Conservation (phyloP, 2,888 invertebrate species). For the Salpingus planirostris region DNA sequence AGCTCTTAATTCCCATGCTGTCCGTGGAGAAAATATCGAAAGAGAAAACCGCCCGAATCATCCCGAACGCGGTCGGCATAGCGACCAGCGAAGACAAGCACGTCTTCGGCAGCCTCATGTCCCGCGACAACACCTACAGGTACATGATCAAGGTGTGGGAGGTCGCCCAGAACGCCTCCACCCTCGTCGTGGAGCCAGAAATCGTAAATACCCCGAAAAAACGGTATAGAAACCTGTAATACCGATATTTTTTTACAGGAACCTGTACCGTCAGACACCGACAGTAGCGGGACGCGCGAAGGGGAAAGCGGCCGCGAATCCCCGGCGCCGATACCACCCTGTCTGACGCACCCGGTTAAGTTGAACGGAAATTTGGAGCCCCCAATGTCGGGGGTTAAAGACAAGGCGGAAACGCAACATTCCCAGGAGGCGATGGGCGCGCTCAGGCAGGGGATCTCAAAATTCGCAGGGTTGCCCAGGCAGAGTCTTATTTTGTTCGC, state of each 20-base stretch:
- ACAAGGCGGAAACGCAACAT: conserved; percentile 3
- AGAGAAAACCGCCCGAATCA: conserved; percentile 88
- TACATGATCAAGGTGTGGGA: conserved; percentile 83
- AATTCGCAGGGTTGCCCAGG: conserved; percentile 38
- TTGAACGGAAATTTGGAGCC: neutral
- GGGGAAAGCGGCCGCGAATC: conserved; percentile 30
- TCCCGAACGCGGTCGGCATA: conserved; percentile 90
- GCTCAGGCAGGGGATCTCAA: conserved; percentile 25
- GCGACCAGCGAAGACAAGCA: conserved; percentile 77
- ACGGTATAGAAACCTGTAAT: conserved; percentile 1
- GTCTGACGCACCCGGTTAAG: conserved; percentile 1
- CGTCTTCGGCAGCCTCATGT: conserved; percentile 84
- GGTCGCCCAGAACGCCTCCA: conserved; percentile 45
- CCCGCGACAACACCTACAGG: conserved; percentile 79
- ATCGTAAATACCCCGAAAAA: conserved; percentile 21
- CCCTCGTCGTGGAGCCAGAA: conserved; percentile 29
- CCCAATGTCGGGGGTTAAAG: neutral
- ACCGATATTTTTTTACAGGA: conserved; percentile 18
- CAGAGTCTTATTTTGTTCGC: conserved; percentile 46
- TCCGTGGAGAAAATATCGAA: conserved; percentile 83
- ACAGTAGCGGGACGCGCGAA: conserved; percentile 34
- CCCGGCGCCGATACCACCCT: conserved; percentile 17
- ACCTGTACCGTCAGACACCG: conserved; percentile 21
- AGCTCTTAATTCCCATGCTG: conserved; percentile 69
- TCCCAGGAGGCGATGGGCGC: conserved; percentile 12